Conservation (phyloP, 1,140 invertebrate genomes). For the Brachionus manjavacas region DNA sequence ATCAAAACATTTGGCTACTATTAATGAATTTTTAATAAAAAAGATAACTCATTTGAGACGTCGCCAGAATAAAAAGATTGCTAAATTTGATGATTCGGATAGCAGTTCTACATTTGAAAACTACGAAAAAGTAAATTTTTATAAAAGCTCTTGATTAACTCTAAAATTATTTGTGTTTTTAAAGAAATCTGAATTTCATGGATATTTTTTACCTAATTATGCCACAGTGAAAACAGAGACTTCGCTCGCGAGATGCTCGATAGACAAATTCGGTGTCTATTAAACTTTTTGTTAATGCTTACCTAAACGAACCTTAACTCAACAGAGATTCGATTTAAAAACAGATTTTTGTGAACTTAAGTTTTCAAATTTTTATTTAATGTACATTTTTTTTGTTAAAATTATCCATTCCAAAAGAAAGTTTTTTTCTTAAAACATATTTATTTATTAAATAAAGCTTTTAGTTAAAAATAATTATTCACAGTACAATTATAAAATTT, state of each 20-base stretch:
- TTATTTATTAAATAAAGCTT: too few relatives aligned
- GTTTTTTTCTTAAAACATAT: background rate
- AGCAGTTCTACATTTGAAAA: background rate
- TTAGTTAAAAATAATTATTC: too few relatives aligned
- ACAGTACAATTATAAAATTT: too few relatives aligned
- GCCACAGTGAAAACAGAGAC: background rate
- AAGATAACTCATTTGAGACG: conserved; percentile 24
- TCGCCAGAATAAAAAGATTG: background rate
- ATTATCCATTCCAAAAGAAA: background rate
- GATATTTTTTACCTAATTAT: conserved; percentile 40
- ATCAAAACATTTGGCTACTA: background rate
- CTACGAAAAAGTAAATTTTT: background rate
- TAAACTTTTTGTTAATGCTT: background rate
- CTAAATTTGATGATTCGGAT: conserved; percentile 24
- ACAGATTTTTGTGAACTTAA: background rate
- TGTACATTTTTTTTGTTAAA: background rate
- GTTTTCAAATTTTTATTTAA: background rate
- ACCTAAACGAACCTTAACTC: background rate
- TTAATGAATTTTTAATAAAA: background rate
- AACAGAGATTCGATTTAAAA: background rate
- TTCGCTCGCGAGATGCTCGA: background rate
- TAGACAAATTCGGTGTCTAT: conserved; percentile 1
- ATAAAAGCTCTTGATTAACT: background rate
- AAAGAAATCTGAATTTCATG: conserved; percentile 2
- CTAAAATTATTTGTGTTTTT: background rate